A percentile compares a stretch with the other conserved stretches of the same genome.
These are phyloP conservation scores for Drosophila buzzatii DNA, from an alignment of 2,888 invertebrate genomes.

Conservation along the genomic window DNA sequence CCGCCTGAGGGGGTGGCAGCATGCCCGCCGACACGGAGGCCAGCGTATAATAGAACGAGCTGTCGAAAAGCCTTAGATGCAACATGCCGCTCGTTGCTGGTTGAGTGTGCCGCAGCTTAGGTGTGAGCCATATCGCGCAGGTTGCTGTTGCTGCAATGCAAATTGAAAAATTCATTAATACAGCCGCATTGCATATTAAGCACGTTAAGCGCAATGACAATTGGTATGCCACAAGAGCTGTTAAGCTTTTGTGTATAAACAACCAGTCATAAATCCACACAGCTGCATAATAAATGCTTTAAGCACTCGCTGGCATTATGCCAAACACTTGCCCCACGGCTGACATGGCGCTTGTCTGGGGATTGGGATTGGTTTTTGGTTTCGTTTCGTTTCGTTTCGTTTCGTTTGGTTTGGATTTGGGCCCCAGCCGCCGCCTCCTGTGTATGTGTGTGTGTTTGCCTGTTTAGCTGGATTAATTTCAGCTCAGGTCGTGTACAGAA, in stretches of 20 bases:
- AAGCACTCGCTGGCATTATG: constrained; percentile 58
- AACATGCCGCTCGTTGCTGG: constrained; percentile 53
- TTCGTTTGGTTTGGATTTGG: not conserved
- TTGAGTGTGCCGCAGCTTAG: constrained; percentile 8
- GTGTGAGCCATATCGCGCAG: constrained; percentile 19
- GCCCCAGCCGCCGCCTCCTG: constrained; percentile 14
- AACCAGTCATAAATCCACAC: constrained; percentile 56
- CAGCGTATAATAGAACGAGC: constrained; percentile 66
- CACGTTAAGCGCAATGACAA: constrained; percentile 15
- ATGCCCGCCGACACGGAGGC: constrained; percentile 58
- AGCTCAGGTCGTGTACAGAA: constrained; percentile 38
- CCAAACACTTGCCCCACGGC: constrained; percentile 49
- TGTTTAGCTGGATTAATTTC: constrained; percentile 48
- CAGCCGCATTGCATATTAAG: not conserved
- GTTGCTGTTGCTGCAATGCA: constrained; percentile 36
- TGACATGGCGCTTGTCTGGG: constrained; percentile 46
- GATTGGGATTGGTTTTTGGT: constrained; percentile 20
- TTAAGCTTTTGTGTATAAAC: constrained; percentile 35
- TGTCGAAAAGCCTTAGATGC: constrained; percentile 72
- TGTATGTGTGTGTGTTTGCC: constrained; percentile 18
- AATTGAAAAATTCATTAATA: constrained; percentile 17
- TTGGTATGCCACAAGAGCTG: constrained; percentile 15
- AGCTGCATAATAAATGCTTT: constrained; percentile 60
- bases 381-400: too few species aligned
- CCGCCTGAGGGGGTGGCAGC: constrained; percentile 44